Percentiles rank a stretch among this genome's conserved stretches.
Conservation (phyloP, 30 jellyfish, hydroid and myxozoan species). For the Calvadosia cruxmelitensis region DNA sequence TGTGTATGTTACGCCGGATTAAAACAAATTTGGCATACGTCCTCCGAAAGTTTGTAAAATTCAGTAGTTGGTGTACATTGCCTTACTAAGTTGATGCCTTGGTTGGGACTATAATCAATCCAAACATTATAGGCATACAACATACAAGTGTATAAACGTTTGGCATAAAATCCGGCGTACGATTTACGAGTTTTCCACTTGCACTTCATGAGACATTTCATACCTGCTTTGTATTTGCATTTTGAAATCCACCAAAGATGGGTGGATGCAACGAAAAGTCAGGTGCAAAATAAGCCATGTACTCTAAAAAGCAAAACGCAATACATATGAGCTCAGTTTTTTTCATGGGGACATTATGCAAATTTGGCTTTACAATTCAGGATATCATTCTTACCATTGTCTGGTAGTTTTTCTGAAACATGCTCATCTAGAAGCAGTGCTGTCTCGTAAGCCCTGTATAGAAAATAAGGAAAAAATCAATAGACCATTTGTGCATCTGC, state of each 20-base stretch:
- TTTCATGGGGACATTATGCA: not conserved
- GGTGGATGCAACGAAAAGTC: constrained; percentile 75
- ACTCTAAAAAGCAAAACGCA: constrained; percentile 23
- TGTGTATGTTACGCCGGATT: too few relatives aligned
- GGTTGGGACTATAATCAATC: too few relatives aligned
- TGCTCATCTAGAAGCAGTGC: constrained; percentile 68
- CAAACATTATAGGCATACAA: too few relatives aligned
- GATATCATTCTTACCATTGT: constrained; percentile 10
- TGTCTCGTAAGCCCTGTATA: constrained; percentile 74
- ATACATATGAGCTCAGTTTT: not conserved
- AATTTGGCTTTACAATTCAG: not conserved
- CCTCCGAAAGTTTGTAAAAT: too few relatives aligned
- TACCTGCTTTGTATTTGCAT: constrained; percentile 63
- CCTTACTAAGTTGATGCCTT: too few relatives aligned
- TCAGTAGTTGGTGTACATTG: too few relatives aligned
- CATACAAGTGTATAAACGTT: too few relatives aligned
- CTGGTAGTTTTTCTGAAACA: constrained; percentile 60
- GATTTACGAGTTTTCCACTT: too few relatives aligned
- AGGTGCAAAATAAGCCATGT: constrained; percentile 65
- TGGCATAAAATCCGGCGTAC: too few relatives aligned
- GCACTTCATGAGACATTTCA: not conserved
- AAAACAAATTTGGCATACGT: too few relatives aligned
- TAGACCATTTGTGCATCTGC: too few relatives aligned
- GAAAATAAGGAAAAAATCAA: not conserved
- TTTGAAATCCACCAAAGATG: constrained; percentile 65